Conservation (phyloP, 2,113 vertebrate genomes). For the Cavia aperea region DNA sequence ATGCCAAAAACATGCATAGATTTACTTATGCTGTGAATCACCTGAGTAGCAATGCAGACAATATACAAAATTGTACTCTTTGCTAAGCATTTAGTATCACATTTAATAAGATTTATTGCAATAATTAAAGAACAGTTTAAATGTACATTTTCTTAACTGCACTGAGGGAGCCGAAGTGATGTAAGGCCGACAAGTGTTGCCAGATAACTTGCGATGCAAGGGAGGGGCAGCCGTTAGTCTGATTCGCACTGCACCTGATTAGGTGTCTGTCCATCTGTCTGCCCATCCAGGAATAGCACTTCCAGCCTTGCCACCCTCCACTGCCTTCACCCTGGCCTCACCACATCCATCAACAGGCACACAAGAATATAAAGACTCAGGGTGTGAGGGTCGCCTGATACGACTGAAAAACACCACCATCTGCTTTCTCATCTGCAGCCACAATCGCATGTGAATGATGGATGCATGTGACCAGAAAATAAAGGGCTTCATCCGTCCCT, state of each 20-base stretch:
- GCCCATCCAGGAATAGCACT: not conserved
- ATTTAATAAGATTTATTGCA: not conserved
- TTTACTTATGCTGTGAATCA: not conserved
- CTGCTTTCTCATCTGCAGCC: not conserved
- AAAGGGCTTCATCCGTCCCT: not conserved
- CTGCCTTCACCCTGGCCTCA: not conserved
- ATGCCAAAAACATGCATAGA: not conserved
- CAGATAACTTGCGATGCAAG: not conserved
- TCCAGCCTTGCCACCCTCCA: not conserved
- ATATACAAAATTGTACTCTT: not conserved
- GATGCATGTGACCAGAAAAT: not conserved
- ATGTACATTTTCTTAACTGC: not conserved
- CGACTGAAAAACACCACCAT: not conserved
- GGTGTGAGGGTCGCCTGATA: rapidly evolving
- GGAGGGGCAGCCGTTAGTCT: not conserved
- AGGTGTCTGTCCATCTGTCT: not conserved
- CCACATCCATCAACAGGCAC: not conserved
- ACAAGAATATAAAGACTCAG: not conserved
- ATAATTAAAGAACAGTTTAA: not conserved
- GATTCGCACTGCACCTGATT: not conserved
- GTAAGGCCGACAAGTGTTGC: not conserved
- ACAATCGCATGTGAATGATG: not conserved
- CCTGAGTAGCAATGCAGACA: not conserved
- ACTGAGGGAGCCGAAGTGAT: not conserved
- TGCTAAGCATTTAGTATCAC: not conserved